Evolutionary conservation across 2,113 vertebrate genomes (phyloP).

Genomic region (Climacteris rufus): DNA sequence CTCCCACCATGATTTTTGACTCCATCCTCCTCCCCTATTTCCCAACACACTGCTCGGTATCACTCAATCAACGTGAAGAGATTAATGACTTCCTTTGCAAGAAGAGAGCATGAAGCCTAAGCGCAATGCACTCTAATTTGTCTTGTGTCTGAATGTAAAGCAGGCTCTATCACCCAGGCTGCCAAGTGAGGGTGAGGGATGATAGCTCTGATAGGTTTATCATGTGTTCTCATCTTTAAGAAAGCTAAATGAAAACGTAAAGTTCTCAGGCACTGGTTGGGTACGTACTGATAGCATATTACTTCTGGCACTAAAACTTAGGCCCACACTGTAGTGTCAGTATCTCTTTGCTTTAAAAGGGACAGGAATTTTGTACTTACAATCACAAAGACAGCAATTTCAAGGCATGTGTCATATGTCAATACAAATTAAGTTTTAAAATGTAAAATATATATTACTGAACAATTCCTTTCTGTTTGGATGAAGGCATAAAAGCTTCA

Average conservation of each 20-base stretch:
- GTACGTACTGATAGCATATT: conserved; percentile 29
- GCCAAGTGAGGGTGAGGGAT: conserved; percentile 67
- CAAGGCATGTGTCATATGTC: neutral
- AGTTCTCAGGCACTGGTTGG: conserved; percentile 3
- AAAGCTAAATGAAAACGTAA: conserved; percentile 64
- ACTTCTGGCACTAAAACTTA: conserved; percentile 31
- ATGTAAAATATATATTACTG: neutral
- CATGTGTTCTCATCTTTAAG: conserved; percentile 63
- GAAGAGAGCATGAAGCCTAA: conserved; percentile 23
- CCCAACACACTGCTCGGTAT: neutral
- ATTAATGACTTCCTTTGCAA: conserved; percentile 25
- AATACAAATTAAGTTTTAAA: neutral
- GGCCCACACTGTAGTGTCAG: neutral
- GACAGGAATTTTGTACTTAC: neutral
- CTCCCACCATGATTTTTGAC: neutral
- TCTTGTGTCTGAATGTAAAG: conserved; percentile 51
- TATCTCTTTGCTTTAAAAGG: neutral
- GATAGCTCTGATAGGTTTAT: conserved; percentile 72
- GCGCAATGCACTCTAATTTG: conserved; percentile 34
- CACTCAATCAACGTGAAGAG: conserved; percentile 19
- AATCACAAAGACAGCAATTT: neutral
- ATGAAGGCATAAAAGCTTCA: neutral
- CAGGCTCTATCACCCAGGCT: conserved; percentile 49
- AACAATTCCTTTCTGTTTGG: neutral
- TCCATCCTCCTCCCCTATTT: neutral